Base-by-base conservation (phyloP, 2,888 invertebrate species). In the Lamellibrachia satsuma region DNA sequence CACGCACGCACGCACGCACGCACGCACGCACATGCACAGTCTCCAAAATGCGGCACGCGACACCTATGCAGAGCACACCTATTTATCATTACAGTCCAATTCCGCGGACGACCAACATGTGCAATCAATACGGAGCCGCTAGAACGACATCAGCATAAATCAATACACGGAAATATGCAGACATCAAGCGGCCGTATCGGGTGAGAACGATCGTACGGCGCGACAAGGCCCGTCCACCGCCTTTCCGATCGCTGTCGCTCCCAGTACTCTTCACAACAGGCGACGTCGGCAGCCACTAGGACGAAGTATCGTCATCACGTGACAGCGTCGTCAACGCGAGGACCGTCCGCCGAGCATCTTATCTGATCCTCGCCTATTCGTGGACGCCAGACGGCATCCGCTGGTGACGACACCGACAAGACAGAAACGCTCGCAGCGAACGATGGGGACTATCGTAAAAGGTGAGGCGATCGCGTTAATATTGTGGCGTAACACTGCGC, bases 91-190 rank as follows among this genome's bases (percentile, higher is more conserved):
- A 9, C 75, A 15, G 22, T 15, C 15, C n/a, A 15, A 22, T 22
- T 2, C n/a, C 75, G 15, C 75, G 75, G 91, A 60, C 91, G 91
- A 27, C 92, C 90, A 91, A 52, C 92, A 39, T 9, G 91, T 15
- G 90, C 52, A 52, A 52, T 55, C 90, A 90, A 92, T 90, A 92
- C 60, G 52, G 22, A 27, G 92, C 52, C 55, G 55, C 57, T n/a
- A 52, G 52, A 52, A n/a, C 55, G 57, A 55, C 52, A 91, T 52
- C 22, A 91, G 90, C 91, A 75, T 55, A 91, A 91, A 92, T 55
- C 91, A 22, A 6, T 39, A 90, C 52, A 9, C 11, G 52, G 52
- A 52, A 6, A 75, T 6, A 52, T 22, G 90, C 8, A 90, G 52
- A 52, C n/a, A 52, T 15, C 39, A 92, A 27, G 52, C n/a, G 91